These are phyloP conservation scores for Centrocercus urophasianus DNA, from an alignment of 2,113 vertebrate species.

Conservation along the genomic window DNA sequence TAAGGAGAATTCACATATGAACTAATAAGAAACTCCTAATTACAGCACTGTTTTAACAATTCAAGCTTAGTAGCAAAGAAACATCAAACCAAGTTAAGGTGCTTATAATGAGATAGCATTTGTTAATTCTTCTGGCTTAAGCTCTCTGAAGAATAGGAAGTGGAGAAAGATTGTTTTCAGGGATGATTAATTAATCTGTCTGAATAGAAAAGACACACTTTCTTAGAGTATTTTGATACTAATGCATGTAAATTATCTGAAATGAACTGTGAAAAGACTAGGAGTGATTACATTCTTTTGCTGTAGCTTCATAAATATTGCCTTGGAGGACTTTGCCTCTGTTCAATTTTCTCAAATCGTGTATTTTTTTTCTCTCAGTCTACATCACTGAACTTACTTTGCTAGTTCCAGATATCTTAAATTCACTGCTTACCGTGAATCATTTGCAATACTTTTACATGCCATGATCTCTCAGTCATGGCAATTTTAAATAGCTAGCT, in stretches of 20 bases:
- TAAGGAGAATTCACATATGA: not conserved
- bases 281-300: not conserved
- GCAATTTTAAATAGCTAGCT: conserved; percentile 20
- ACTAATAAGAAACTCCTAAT: not conserved
- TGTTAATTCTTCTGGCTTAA: not conserved
- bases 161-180: not conserved
- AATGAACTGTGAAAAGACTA: conserved; percentile 28
- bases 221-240: conserved; percentile 12
- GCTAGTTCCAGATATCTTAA: conserved; percentile 15
- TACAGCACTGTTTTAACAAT: not conserved
- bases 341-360: not conserved
- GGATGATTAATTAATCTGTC: not conserved
- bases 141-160: not conserved
- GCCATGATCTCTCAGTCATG: not conserved
- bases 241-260: not conserved
- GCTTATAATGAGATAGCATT: not conserved
- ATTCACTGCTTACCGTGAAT: conserved; percentile 24
- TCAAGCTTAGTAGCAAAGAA: not conserved
- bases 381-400: not conserved
- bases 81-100: not conserved
- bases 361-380: not conserved
- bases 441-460: not conserved
- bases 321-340: not conserved
- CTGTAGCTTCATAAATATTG: not conserved
- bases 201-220: conserved; percentile 26